Evolutionary conservation across 2,797 vertebrate species (phyloP).

Genomic region (Columba guinea): DNA sequence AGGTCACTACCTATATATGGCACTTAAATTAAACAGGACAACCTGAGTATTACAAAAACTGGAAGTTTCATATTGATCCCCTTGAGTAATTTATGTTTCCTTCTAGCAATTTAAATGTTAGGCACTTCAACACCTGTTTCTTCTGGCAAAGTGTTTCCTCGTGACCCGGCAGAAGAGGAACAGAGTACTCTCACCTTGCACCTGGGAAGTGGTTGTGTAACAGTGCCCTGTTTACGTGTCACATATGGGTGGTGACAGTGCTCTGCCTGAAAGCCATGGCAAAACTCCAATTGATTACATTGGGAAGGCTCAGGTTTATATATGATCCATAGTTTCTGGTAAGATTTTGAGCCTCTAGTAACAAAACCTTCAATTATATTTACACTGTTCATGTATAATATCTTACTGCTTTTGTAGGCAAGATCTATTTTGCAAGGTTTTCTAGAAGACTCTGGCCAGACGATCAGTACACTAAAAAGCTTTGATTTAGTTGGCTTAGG

Average conservation of each 20-base stretch:
- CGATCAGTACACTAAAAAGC: slow-evolving; percentile 74
- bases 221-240: background rate
- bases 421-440: slow-evolving; percentile 77
- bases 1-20: background rate
- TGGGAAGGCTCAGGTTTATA: background rate
- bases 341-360: background rate
- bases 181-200: background rate
- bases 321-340: background rate
- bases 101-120: background rate
- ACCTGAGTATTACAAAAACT: background rate
- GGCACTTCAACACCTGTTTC: fast-evolving
- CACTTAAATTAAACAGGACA: background rate
- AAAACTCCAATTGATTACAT: background rate
- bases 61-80: background rate
- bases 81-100: background rate
- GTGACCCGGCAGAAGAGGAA: background rate
- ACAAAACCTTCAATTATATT: background rate
- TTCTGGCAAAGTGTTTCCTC: background rate
- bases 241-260: background rate
- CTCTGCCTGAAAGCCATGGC: background rate
- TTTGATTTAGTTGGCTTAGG: slow-evolving; percentile 81
- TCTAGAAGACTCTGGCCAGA: slow-evolving; percentile 76
- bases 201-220: background rate
- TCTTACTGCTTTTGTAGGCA: slow-evolving; percentile 65
- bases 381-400: background rate